These are phyloP conservation scores for Geococcyx californianus DNA, from an alignment of 2,113 vertebrate species.

Conservation along the genomic window DNA sequence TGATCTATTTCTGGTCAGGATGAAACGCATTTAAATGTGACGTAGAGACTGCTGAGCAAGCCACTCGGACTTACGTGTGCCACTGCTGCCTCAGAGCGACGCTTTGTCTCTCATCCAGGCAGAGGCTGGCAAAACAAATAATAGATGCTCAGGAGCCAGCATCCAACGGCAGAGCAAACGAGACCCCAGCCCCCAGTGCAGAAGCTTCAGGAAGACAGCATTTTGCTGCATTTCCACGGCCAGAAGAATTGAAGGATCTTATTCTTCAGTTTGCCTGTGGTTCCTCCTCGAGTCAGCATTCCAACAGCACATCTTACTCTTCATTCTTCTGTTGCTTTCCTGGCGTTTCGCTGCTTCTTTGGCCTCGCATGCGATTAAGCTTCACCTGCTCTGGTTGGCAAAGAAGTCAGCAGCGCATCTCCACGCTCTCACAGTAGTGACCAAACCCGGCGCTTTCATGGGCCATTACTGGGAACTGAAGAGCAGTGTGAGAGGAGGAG, in stretches of 20 bases:
- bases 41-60: conserved; percentile 5
- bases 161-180: neutral
- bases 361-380: neutral
- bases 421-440: neutral
- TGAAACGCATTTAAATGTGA: neutral
- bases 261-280: neutral
- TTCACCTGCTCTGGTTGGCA: neutral
- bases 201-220: neutral
- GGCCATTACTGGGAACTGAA: neutral
- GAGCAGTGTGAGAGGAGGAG: neutral
- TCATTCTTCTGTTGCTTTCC: neutral
- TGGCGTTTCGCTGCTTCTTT: neutral
- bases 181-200: neutral
- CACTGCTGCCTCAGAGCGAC: neutral
- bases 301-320: neutral
- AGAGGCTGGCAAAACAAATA: conserved; percentile 7
- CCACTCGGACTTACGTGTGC: neutral
- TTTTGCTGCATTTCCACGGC: neutral
- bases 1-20: conserved; percentile 19
- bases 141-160: neutral
- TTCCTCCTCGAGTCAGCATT: neutral
- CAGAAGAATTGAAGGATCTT: conserved; percentile 3
- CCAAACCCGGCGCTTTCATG: neutral
- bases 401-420: neutral
- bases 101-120: neutral